Conservation (phyloP, 1,140 invertebrate species). For the Augochlora pura region DNA sequence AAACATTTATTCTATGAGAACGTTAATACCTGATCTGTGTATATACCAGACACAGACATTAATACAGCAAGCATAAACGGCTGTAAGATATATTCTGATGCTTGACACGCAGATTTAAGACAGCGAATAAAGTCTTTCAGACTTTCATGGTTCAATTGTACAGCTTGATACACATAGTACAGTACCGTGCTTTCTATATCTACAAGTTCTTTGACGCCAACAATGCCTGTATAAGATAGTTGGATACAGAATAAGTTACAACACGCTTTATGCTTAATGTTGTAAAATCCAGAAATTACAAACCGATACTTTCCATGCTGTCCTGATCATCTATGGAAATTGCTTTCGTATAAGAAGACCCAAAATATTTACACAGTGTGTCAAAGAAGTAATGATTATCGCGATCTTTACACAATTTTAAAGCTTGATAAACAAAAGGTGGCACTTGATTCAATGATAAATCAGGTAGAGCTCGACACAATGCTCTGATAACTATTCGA, state of each 20-base stretch:
- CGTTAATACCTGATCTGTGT: conserved; percentile 77
- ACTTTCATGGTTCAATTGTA: conserved; percentile 76
- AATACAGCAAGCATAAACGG: conserved; percentile 81
- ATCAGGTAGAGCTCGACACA: conserved; percentile 72
- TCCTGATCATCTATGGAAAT: conserved; percentile 55
- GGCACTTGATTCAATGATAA: conserved; percentile 76
- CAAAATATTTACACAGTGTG: conserved; percentile 76
- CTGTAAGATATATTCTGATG: conserved; percentile 80
- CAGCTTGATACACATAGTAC: conserved; percentile 81
- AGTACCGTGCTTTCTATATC: conserved; percentile 81
- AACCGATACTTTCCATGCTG: conserved; percentile 32
- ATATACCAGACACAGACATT: conserved; percentile 78
- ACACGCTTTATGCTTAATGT: too few relatives aligned
- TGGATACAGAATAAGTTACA: background rate
- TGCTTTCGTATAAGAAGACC: conserved; percentile 64
- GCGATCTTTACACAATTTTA: conserved; percentile 73
- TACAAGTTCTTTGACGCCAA: conserved; percentile 71
- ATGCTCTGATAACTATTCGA: conserved; percentile 70
- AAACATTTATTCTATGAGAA: background rate
- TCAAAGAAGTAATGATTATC: conserved; percentile 72
- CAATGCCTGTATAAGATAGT: conserved; percentile 40
- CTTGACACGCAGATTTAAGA: conserved; percentile 77
- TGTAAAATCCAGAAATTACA: background rate
- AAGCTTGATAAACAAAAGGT: conserved; percentile 79
- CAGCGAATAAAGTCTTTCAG: conserved; percentile 80